phyloP scores from a whole-genome alignment of 1,140 invertebrate genomes.

The Drosophila santomea region DNA sequence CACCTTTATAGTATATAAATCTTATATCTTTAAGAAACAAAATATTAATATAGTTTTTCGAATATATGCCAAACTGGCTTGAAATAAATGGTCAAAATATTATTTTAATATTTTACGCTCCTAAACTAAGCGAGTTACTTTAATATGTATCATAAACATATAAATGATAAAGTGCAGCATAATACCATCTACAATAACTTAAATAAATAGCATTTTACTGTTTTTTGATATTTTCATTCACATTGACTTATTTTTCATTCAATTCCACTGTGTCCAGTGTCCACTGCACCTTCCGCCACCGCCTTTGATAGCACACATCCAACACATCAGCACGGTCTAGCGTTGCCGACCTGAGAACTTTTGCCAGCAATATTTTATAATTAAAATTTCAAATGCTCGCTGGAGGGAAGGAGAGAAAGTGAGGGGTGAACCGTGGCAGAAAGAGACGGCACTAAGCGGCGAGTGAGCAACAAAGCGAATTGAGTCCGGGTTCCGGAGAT shows the following conservation, averaged over 20 bases:
- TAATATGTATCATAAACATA: no score
- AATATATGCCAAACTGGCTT: not conserved
- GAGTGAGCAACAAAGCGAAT: constrained; percentile 52
- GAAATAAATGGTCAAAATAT: no score
- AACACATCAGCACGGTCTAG: constrained; percentile 33
- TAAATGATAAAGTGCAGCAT: no score
- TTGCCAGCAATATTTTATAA: constrained; percentile 65
- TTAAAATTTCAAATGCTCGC: constrained; percentile 62
- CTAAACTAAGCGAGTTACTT: no score
- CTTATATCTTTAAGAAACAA: no score
- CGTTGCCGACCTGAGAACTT: constrained; percentile 43
- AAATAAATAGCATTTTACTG: no score
- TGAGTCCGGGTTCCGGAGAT: constrained; percentile 33
- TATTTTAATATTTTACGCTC: no score
- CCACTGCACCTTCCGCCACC: constrained; percentile 21
- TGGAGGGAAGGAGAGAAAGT: constrained; percentile 14
- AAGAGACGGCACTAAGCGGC: constrained; percentile 18
- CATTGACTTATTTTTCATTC: no score
- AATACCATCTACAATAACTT: no score
- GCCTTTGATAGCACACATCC: constrained; percentile 41
- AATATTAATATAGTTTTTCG: no score
- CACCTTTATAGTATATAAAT: no score
- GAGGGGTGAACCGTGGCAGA: not conserved
- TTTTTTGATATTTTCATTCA: not conserved
- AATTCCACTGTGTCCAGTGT: not conserved